Base-by-base conservation (phyloP, 2,113 vertebrate species). In the Ailurus styani region DNA sequence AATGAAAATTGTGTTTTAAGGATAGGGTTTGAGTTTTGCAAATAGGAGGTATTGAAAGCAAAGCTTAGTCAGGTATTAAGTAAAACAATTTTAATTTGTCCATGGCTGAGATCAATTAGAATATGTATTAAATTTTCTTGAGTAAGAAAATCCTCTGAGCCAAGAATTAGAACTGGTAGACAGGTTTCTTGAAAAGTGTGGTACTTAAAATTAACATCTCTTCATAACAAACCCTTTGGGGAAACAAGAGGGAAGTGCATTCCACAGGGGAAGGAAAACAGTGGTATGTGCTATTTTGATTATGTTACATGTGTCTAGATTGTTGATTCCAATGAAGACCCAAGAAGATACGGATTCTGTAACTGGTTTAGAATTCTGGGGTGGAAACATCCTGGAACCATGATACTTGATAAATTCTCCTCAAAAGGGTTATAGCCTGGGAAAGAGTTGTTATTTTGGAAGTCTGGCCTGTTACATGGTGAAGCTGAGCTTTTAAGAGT, bases 381-480 rank as follows among this genome's bases (percentile, higher is more conserved):
- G 15, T 94, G 54, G 50, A 52, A 88, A 81, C 50, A 93, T 68
- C 55, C 68, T 91, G 27, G 40, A 88, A 93, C 72, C 7, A 18
- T 84, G 29, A 40, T 87, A 64, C 78, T 96, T 66, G 55, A 87
- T 90, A 55, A 96, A 68, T 75, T 40, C 37, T 93, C 88, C 62
- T 73, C 17, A 31, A 75, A 94, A 87, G 40, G 40, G 3, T 60
- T 90, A 85, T 21, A 94, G 37, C 47, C 57, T 66, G 34, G 54
- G 29, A 75, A 92, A 86, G 25, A 83, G 37, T 64, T 92, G 62
- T 64, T 83, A 42, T 93, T 96, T 84, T 10, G 5, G 0, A 97
- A 93, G 82, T 83, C 37, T 84, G 34, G 78, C 45, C 52, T 98
- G 37, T 87, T 91, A 86, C 25, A 72, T 94, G 57, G 45, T 83